Conservation (phyloP, 2,113 vertebrate genomes). For the Prolemur simus region DNA sequence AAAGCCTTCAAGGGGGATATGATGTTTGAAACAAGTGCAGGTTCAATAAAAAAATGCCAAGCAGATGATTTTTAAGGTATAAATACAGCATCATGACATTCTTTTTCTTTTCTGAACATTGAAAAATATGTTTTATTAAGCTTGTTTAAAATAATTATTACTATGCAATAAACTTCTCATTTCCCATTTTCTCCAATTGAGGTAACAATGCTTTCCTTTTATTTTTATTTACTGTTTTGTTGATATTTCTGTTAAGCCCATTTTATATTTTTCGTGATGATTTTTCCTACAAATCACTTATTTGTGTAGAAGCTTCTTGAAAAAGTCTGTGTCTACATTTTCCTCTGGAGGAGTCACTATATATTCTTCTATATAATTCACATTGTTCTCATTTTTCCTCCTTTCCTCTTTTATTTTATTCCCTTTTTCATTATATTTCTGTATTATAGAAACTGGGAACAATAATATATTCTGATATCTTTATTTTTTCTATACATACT, state of each 20-base stretch:
- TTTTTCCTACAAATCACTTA: neutral
- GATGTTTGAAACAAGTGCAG: neutral
- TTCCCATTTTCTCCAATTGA: neutral
- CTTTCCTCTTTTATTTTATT: neutral
- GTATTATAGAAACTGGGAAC: neutral
- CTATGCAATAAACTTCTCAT: neutral
- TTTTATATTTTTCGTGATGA: neutral
- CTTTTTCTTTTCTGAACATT: neutral
- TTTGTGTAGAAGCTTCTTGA: neutral
- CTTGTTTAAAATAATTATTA: slow-evolving; percentile 49
- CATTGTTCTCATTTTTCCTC: neutral
- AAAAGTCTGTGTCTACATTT: neutral
- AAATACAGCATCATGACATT: neutral
- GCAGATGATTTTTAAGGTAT: neutral
- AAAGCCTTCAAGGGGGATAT: neutral
- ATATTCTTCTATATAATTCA: neutral
- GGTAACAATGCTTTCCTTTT: neutral
- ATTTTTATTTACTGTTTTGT: slow-evolving; percentile 17
- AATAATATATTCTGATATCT: neutral
- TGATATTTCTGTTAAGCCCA: neutral
- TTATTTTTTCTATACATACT: neutral
- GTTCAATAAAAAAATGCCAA: neutral
- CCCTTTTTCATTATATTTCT: neutral
- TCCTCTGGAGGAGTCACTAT: neutral
- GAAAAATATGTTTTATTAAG: neutral